Evolutionary conservation across 2,113 vertebrate genomes (phyloP), one percentile per base, ranked within the genome.

Genomic region (Macrotis lagotis): DNA sequence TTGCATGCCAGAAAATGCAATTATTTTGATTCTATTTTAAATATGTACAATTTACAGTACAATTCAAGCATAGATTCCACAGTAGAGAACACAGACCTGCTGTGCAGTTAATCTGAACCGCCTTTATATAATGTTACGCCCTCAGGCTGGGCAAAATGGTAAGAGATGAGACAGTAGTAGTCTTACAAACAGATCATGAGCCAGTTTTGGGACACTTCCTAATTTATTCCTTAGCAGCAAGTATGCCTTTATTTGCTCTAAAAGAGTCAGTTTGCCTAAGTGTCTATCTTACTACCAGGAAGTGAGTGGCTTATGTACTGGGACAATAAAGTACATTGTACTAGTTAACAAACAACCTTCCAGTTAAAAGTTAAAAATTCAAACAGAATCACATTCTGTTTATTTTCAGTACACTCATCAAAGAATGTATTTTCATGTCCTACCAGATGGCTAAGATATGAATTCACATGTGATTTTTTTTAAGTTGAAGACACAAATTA

Each of bases 61-160:
- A 97, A 97, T 96, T 97, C 94, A 98, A 98, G 96, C 96, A 97
- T 96, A 92, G 96, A 96, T 97, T 98, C 96, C 97, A 95, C 97
- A 98, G 97, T 51, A 95, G 95, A 98, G 97, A 94, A 98, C 98
- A 98, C 96, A 98, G 97, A 97, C 95, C 96, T 96, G 97, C 96
- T 98, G 97, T 98, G 97, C 94, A 91, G 91, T 97, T 94, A 93
- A 74, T 50, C 47, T 93, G 37, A 44, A 93, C 50, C 26, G 90
- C 96, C n/a, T 95, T 90, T 55, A 50, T 55, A 50, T 48, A 90
- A 93, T 94, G 22, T 89, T 51, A 94, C 98, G 96, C 88, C 0
- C 66, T 19, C 8, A 91, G 96, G 83, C 93, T 91, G 94, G 51
- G 66, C 19, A 94, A 90, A 83, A 83, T 19, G 44, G 7, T 83